Evolutionary conservation across 2,113 vertebrate genomes (phyloP).

Genomic region (Prochilodus magdalenae): DNA sequence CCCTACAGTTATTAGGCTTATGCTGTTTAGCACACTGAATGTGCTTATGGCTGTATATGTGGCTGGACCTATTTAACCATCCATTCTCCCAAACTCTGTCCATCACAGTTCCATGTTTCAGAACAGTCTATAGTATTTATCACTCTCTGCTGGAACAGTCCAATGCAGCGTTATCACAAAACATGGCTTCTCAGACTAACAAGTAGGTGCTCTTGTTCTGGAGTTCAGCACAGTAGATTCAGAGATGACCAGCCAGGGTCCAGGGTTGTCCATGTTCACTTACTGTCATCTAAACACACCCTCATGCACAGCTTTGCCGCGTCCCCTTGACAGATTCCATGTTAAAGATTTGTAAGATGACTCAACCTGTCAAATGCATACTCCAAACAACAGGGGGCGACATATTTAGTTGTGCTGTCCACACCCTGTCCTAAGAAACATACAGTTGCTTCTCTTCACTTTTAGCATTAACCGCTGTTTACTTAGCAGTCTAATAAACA

Average conservation of each 20-base stretch:
- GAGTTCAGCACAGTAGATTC: neutral
- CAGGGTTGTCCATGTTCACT: no score
- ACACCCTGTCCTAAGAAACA: no score
- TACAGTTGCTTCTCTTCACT: no score
- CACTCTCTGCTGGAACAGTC: conserved; percentile 15
- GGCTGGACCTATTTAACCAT: neutral
- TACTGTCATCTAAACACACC: no score
- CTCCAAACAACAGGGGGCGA: no score
- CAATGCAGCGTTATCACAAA: neutral
- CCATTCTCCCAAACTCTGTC: neutral
- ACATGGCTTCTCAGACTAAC: neutral
- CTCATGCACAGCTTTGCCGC: no score
- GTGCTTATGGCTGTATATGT: neutral
- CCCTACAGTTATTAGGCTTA: neutral
- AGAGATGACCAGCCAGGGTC: neutral
- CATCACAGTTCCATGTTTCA: neutral
- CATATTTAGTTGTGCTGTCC: no score
- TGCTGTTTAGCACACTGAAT: conserved; percentile 8
- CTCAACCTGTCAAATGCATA: no score
- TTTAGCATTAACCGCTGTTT: no score
- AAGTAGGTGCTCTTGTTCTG: neutral
- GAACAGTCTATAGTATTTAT: neutral
- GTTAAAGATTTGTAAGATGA: no score
- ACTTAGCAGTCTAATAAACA: no score
- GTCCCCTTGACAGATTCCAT: no score